Base-by-base conservation (phyloP, 2,797 vertebrate genomes). In the Cirrhinus mrigala region DNA sequence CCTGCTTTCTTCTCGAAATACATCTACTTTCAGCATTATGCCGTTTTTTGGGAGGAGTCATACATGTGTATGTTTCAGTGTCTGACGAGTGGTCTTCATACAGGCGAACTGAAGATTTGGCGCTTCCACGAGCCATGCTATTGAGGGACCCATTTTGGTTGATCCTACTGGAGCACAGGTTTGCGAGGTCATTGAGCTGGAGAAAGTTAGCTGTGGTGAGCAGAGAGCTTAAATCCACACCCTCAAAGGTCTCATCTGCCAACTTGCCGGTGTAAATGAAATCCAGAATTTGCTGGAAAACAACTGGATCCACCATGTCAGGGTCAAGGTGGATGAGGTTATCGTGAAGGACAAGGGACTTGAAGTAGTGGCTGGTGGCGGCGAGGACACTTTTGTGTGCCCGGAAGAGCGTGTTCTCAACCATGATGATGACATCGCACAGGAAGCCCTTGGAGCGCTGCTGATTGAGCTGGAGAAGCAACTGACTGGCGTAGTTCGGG, bases 401-500 rank as follows among this genome's bases (percentile, higher is more conserved):
- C 85, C 98, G 97, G 91, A 99, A 99, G 79, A 99, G 97, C 22
- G 98, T 97, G 92, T 99, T 99, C 92, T 99, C 98, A 92, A 99
- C 98, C 94, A 99, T 98, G 58, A 99, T 97, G 93, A 99, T 98
- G 84, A 99, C 98, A 0, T 99, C 98, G 92, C 98, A 99, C 92
- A 99, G 95, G 95, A 99, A 99, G 92, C 98, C 98, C 94, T 99
- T 99, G 94, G 97, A 97, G 95, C 98, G 96, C 96, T 99, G 98
- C 94, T 99, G 98, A 95, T 99, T 99, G 92, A 99, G 96, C 96
- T 99, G 98, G 93, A 98, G 96, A 95, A 99, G 96, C 95, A 99
- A 95, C 96, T 99, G 98, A 96, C 97, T 99, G 91, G 98, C 98
- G 96, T 99, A 98, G 96, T 98, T 99, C 97, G 98, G 97, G 95